phyloP scores from a whole-genome alignment of 2,113 vertebrate genomes.

The Polyodon spathula region DNA sequence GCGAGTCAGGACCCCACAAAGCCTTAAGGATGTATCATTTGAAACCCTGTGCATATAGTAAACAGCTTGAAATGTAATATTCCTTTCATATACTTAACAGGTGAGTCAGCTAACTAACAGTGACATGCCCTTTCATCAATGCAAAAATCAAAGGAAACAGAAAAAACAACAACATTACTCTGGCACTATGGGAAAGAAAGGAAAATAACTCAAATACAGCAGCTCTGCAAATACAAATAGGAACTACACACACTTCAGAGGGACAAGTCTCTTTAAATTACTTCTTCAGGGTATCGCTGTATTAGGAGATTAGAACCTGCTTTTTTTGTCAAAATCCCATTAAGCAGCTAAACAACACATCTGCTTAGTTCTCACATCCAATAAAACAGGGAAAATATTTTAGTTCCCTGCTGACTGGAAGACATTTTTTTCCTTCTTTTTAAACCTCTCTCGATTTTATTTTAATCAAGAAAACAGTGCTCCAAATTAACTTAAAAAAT shows the following conservation, averaged over 20 bases:
- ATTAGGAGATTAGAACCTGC: too few species aligned
- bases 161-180: background rate
- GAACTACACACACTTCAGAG: background rate
- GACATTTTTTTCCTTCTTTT: too few species aligned
- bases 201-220: background rate
- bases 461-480: too few species aligned
- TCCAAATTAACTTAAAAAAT: too few species aligned
- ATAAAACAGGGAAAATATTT: too few species aligned
- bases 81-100: background rate
- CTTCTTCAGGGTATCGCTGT: background rate
- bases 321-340: too few species aligned
- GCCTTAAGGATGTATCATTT: background rate
- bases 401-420: too few species aligned
- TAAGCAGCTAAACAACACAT: too few species aligned
- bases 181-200: conserved; percentile 34
- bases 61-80: background rate
- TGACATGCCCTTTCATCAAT: conserved; percentile 1
- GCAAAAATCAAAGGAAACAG: background rate
- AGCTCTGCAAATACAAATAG: background rate
- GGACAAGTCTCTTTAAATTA: background rate
- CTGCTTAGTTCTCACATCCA: too few species aligned
- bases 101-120: background rate
- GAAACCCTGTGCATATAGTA: background rate
- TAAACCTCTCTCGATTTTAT: too few species aligned
- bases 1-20: background rate